Conservation (phyloP, 1,140 invertebrate species). For the Maconellicoccus hirsutus region DNA sequence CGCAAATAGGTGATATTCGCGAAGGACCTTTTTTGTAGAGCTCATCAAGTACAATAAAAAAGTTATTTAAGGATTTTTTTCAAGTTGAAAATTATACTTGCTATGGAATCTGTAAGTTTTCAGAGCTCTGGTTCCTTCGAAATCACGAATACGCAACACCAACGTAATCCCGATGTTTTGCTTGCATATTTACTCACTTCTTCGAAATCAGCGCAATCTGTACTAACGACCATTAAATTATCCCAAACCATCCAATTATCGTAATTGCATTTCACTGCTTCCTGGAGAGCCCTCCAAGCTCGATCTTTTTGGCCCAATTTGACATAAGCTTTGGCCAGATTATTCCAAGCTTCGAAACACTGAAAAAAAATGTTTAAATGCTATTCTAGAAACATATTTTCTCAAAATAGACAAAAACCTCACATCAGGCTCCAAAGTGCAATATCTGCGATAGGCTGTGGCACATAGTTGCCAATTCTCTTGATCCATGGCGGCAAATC, state of each 20-base stretch:
- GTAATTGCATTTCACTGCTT: constrained; percentile 86
- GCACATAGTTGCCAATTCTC: constrained; percentile 75
- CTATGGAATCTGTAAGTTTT: too few species aligned
- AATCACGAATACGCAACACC: too few species aligned
- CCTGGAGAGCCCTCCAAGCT: constrained; percentile 70
- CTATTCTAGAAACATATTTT: too few species aligned
- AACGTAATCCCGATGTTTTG: background rate
- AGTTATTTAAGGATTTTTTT: too few species aligned
- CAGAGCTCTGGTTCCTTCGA: too few species aligned
- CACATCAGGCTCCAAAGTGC: constrained; percentile 68
- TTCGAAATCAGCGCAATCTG: constrained; percentile 59
- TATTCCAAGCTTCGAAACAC: constrained; percentile 95
- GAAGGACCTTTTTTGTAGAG: too few species aligned
- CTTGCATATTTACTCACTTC: constrained; percentile 38
- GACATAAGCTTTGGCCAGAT: constrained; percentile 85
- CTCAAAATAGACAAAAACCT: constrained; percentile 28
- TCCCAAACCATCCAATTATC: constrained; percentile 97
- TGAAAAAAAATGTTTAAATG: constrained; percentile 33
- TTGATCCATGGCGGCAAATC: constrained; percentile 65
- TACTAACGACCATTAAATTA: constrained; percentile 74
- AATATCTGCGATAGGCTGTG: constrained; percentile 73
- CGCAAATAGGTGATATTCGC: too few species aligned
- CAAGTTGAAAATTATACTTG: too few species aligned
- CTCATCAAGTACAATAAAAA: too few species aligned
- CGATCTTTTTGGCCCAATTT: constrained; percentile 72